Conservation (phyloP, 2,113 vertebrate species). For the Myanophis thanlyinensis region DNA sequence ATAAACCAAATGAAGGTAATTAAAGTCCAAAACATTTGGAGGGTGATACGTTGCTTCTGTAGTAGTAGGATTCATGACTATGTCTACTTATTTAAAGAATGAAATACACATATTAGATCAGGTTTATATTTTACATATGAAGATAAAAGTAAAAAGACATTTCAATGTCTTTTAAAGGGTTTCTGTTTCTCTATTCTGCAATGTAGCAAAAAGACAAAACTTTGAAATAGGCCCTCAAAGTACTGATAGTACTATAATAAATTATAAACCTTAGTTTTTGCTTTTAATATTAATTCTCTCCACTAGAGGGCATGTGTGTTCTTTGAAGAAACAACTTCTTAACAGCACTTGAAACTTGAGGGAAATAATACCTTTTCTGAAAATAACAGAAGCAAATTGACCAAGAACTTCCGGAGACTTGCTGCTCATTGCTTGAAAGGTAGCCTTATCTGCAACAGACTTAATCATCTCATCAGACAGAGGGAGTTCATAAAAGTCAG, state of each 20-base stretch:
- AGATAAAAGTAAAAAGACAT: not conserved
- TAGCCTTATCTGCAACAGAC: constrained; percentile 51
- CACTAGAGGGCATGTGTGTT: not conserved
- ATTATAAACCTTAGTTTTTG: not conserved
- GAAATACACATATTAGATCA: not conserved
- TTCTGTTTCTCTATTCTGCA: not conserved
- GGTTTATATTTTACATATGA: not conserved
- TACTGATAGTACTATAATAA: not conserved
- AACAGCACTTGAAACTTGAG: not conserved
- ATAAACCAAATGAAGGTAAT: not conserved
- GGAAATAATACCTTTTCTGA: constrained; percentile 59
- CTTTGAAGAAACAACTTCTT: not conserved
- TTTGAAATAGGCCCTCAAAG: not conserved
- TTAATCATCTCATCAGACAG: constrained; percentile 62
- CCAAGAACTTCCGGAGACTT: constrained; percentile 60
- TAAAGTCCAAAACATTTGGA: not conserved
- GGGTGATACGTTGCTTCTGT: not conserved
- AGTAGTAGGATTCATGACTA: not conserved
- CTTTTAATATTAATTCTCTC: not conserved
- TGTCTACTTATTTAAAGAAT: not conserved
- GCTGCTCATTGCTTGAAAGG: constrained; percentile 67
- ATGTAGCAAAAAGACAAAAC: not conserved
- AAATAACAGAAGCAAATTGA: constrained; percentile 61
- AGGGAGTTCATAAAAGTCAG: constrained; percentile 65
- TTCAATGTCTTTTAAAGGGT: not conserved